These are phyloP conservation scores for Diachasma alloeum DNA, from an alignment of 1,140 invertebrate species.

Conservation along the genomic window DNA sequence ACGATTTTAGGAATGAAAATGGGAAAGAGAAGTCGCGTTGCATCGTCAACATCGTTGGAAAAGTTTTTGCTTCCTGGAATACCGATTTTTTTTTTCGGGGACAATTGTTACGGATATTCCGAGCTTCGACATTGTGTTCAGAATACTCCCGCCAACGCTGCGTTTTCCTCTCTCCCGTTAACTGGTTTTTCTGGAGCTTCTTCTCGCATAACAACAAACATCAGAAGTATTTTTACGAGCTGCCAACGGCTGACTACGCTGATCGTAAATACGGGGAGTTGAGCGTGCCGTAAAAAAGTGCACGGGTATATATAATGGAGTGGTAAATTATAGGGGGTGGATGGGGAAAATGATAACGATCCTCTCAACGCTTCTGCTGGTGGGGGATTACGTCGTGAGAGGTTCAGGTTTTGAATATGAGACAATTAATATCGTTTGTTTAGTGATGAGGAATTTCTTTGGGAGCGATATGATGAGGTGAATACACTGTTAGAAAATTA, in stretches of 20 bases:
- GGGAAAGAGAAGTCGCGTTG: neutral
- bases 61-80: neutral
- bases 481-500: too few relatives aligned
- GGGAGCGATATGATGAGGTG: too few relatives aligned
- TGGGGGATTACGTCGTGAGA: neutral
- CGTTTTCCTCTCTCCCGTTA: neutral
- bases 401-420: too few relatives aligned
- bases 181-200: neutral
- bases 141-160: constrained; percentile 7
- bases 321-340: constrained; percentile 46
- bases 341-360: neutral
- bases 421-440: too few relatives aligned
- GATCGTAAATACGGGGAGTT: constrained; percentile 36
- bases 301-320: constrained; percentile 44
- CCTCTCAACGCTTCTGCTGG: neutral
- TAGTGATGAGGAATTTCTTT: too few relatives aligned
- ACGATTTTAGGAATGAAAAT: neutral
- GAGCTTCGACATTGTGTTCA: constrained; percentile 12
- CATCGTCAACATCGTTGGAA: neutral
- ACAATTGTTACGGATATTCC: constrained; percentile 19
- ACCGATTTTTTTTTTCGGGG: neutral
- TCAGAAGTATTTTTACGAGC: constrained; percentile 34
- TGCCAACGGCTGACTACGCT: neutral
- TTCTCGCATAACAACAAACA: constrained; percentile 8
- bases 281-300: constrained; percentile 35